A percentile compares a stretch with the other conserved stretches of the same genome.
phyloP scores from a whole-genome alignment of 2,888 invertebrate species.

The Lysandra coridon region DNA sequence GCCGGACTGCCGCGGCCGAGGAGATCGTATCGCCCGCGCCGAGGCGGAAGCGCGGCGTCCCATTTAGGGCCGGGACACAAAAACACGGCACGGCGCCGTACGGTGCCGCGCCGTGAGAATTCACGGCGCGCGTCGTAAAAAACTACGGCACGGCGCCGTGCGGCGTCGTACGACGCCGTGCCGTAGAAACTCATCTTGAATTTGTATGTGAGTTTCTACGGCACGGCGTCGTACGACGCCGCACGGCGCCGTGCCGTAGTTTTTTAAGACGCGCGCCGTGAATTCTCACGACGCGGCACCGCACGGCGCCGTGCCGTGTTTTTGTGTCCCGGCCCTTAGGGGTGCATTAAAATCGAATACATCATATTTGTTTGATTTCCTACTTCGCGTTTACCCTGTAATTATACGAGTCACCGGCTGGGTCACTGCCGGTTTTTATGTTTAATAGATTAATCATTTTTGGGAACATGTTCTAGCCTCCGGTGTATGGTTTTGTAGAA shows the following conservation, averaged over 20 bases:
- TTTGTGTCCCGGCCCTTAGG: slow-evolving; percentile 41
- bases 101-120: too few relatives aligned
- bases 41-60: slow-evolving; percentile 78
- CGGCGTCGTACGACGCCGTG: too few relatives aligned
- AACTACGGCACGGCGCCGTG: too few relatives aligned
- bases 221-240: too few relatives aligned
- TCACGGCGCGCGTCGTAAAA: too few relatives aligned
- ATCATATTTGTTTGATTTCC: slow-evolving; percentile 82
- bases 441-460: slow-evolving; percentile 71
- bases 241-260: too few relatives aligned
- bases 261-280: too few relatives aligned
- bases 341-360: slow-evolving; percentile 82
- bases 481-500: slow-evolving; percentile 24
- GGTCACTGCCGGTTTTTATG: slow-evolving; percentile 8
- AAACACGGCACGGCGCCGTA: too few relatives aligned
- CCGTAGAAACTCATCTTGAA: too few relatives aligned
- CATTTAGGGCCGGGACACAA: slow-evolving; percentile 63
- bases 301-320: too few relatives aligned
- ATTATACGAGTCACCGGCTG: slow-evolving; percentile 77
- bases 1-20: slow-evolving; percentile 74
- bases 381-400: slow-evolving; percentile 79
- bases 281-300: too few relatives aligned
- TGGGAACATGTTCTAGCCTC: slow-evolving; percentile 43
- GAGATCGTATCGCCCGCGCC: slow-evolving; percentile 70
- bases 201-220: too few relatives aligned